Conservation (phyloP, 2,888 invertebrate species). For the Nemurella pictetii region DNA sequence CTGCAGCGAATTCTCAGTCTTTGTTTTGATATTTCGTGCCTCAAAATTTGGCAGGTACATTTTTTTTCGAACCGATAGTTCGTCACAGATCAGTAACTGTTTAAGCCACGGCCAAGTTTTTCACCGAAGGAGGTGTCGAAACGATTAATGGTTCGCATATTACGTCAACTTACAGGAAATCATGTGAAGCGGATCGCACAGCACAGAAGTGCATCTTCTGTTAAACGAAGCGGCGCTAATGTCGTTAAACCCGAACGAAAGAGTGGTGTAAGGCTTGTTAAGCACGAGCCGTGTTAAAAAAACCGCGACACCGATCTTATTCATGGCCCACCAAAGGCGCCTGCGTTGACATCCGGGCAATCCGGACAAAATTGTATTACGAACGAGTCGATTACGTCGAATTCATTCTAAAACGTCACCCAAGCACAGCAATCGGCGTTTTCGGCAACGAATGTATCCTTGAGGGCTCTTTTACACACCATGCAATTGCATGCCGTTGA, state of each 20-base stretch:
- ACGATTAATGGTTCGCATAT: not conserved
- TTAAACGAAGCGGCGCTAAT: not conserved
- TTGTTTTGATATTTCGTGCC: not conserved
- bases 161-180: not conserved
- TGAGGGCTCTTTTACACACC: too few species aligned
- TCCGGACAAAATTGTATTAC: not conserved
- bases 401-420: too few species aligned
- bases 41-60: not conserved
- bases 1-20: not conserved
- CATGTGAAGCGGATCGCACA: not conserved
- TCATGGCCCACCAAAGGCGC: not conserved
- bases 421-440: too few species aligned
- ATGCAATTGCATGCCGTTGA: not conserved
- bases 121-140: not conserved
- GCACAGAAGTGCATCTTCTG: not conserved
- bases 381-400: too few species aligned
- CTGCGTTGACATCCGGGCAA: not conserved
- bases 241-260: not conserved
- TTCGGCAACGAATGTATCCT: too few species aligned
- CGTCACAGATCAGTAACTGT: not conserved
- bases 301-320: not conserved
- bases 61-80: not conserved
- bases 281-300: not conserved
- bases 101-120: not conserved
- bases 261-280: not conserved